Evolutionary conservation across 1,140 invertebrate genomes (phyloP).

Genomic region (Drosophila novamexicana): DNA sequence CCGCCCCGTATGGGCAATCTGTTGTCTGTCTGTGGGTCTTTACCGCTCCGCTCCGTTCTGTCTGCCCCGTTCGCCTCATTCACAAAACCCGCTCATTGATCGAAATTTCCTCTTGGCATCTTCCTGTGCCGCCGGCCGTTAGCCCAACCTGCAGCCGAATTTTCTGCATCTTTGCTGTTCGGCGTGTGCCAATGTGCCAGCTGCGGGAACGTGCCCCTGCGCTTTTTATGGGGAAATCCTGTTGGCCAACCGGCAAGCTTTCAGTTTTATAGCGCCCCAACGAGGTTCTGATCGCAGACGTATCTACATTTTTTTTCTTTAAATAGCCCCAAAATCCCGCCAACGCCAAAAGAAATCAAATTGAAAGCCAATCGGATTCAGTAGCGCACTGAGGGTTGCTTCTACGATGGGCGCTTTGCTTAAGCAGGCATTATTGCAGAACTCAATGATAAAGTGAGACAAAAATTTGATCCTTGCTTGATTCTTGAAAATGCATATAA

Average conservation of each 20-base stretch:
- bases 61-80: slow-evolving; percentile 12
- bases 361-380: slow-evolving; percentile 42
- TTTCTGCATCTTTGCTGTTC: slow-evolving; percentile 20
- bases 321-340: slow-evolving; percentile 59
- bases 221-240: slow-evolving; percentile 81
- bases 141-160: not conserved
- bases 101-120: slow-evolving; percentile 64
- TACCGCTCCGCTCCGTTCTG: not conserved
- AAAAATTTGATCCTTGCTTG: too few relatives aligned
- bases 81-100: slow-evolving; percentile 60
- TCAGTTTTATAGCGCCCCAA: slow-evolving; percentile 68
- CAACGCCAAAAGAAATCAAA: slow-evolving; percentile 38
- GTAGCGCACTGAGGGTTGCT: slow-evolving; percentile 35
- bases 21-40: slow-evolving; percentile 43
- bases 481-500: too few relatives aligned
- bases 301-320: slow-evolving; percentile 43
- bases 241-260: slow-evolving; percentile 58
- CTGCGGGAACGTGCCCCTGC: slow-evolving; percentile 39
- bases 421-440: too few relatives aligned
- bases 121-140: slow-evolving; percentile 39
- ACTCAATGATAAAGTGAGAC: too few relatives aligned
- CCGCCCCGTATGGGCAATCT: slow-evolving; percentile 58
- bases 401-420: slow-evolving; percentile 6
- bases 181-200: slow-evolving; percentile 35
- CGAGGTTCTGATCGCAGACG: slow-evolving; percentile 26